A percentile compares a stretch with the other conserved stretches of the same genome.
Evolutionary conservation across 2,797 vertebrate genomes (phyloP).

Genomic region (Sebastes hubbsi): DNA sequence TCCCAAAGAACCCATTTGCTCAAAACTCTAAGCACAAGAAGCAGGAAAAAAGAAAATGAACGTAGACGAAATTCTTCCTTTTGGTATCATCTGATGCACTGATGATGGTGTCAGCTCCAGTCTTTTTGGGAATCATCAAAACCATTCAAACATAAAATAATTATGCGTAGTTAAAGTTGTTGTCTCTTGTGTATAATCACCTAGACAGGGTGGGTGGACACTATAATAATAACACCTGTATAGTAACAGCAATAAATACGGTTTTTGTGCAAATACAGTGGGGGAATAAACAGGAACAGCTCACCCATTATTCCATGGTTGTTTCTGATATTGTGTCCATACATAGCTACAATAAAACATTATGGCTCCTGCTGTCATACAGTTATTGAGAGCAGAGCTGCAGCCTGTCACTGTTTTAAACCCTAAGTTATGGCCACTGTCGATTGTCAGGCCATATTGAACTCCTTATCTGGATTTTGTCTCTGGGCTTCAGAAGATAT

Average conservation of each 20-base stretch:
- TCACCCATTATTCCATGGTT: not conserved
- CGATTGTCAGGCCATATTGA: slow-evolving; percentile 45
- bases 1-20: slow-evolving; percentile 6
- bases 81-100: not conserved
- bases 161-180: not conserved
- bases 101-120: not conserved
- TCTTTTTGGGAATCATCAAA: not conserved
- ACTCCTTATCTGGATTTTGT: slow-evolving; percentile 42
- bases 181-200: not conserved
- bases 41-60: not conserved
- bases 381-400: slow-evolving; percentile 7
- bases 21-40: not conserved
- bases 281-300: not conserved
- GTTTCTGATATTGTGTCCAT: slow-evolving; percentile 5
- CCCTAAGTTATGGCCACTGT: not conserved
- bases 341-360: not conserved
- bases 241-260: not conserved
- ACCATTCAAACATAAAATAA: not conserved
- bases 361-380: slow-evolving; percentile 16
- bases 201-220: not conserved
- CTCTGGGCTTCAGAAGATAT: slow-evolving; percentile 52
- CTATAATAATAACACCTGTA: not conserved
- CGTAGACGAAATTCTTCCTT: not conserved
- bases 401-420: slow-evolving; percentile 7
- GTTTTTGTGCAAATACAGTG: not conserved